These are phyloP conservation scores for Campylomormyrus tamandua DNA, from an alignment of 2,113 vertebrate species.

Conservation along the genomic window DNA sequence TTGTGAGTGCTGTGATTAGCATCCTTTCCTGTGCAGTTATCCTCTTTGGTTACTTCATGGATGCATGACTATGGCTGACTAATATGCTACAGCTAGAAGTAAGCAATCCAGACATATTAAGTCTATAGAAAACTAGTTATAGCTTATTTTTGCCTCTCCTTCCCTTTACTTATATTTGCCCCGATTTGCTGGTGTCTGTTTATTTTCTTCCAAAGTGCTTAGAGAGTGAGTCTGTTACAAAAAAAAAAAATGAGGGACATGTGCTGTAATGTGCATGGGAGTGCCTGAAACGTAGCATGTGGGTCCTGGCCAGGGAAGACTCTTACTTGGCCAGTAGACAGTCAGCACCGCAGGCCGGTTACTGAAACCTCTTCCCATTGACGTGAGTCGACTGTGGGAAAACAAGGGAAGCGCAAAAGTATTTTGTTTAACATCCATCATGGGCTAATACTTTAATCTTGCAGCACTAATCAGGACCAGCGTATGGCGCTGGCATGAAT, in stretches of 20 bases:
- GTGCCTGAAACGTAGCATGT: background rate
- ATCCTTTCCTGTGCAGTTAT: background rate
- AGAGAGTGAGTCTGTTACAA: background rate
- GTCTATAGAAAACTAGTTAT: background rate
- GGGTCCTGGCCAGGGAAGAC: background rate
- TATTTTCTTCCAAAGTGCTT: background rate
- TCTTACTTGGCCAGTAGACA: background rate
- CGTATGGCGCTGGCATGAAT: background rate
- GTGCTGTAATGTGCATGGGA: background rate
- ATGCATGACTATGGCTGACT: background rate
- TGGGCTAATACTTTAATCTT: constrained; percentile 15
- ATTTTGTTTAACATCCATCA: constrained; percentile 13
- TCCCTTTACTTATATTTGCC: background rate
- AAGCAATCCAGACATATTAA: background rate
- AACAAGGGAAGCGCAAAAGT: background rate
- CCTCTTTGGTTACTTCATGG: background rate
- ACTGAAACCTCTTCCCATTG: background rate
- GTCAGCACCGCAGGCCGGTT: background rate
- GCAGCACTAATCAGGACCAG: background rate
- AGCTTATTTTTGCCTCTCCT: background rate
- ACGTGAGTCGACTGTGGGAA: background rate
- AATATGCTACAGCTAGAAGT: background rate
- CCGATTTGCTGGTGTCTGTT: background rate
- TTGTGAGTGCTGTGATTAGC: background rate
- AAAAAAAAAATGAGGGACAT: background rate